Evolutionary conservation across 64 coral and sea anemone genomes (phyloP), one percentile per base, ranked within the genome.

Genomic region (Stylophora pistillata): DNA sequence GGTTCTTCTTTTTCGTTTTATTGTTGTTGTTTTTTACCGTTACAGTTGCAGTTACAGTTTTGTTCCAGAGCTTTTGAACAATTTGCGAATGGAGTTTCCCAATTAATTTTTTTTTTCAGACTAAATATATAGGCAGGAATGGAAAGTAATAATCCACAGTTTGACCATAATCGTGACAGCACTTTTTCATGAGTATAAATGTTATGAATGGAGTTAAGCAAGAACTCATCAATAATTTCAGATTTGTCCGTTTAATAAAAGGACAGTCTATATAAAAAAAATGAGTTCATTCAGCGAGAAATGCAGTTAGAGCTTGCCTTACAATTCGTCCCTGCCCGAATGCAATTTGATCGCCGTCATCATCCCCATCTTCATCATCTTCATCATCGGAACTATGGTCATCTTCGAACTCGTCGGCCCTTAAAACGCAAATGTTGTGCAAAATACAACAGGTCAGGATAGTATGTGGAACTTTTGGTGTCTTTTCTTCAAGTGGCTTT

Each of bases 401-500:
- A 18, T 64, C 61, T 64, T 64, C 10, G 61, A 33, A 74, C 29
- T 74, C 28, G 4, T 74, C 72, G 2, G 30, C 72, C 18, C 72
- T 74, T 15, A 74, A 37, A 33, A 89, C 32, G 74, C 86, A 94
- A 70, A 94, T 77, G 73, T 85, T 89, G 77, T 94, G n/a, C n/a
- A n/a, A n/a, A n/a, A n/a, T n/a, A n/a, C n/a, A n/a, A n/a, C n/a
- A n/a, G n/a, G n/a, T n/a, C n/a, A n/a, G n/a, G n/a, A n/a, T n/a
- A n/a, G n/a, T n/a, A n/a, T n/a, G n/a, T n/a, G n/a, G n/a, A n/a
- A n/a, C n/a, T n/a, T n/a, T n/a, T n/a, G n/a, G n/a, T n/a, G n/a
- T n/a, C n/a, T n/a, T n/a, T n/a, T n/a, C n/a, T n/a, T n/a, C n/a
- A n/a, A n/a, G n/a, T n/a, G n/a, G n/a, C n/a, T n/a, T n/a, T n/a